Evolutionary conservation across 1,140 invertebrate genomes (phyloP).

Genomic region (Rhopalosiphum padi): DNA sequence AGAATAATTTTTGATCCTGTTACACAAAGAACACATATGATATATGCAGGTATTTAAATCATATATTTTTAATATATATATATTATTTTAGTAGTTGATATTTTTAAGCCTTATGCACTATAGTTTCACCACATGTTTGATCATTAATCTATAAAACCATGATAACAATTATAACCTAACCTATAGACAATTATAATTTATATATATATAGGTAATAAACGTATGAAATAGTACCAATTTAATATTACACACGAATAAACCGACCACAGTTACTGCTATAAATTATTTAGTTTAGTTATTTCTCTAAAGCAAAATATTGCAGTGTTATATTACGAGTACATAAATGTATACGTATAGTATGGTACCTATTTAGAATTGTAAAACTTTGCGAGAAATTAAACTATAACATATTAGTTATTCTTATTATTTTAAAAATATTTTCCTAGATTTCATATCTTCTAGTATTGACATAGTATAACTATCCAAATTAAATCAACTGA

Average conservation of each 20-base stretch:
- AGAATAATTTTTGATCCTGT: conserved; percentile 76
- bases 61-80: not conserved
- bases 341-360: not conserved
- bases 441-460: not conserved
- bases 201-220: not conserved
- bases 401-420: too few relatives aligned
- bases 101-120: not conserved
- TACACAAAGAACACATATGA: not conserved
- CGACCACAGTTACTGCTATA: not conserved
- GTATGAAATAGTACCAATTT: not conserved
- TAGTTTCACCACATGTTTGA: not conserved
- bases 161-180: too few relatives aligned
- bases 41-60: not conserved
- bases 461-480: not conserved
- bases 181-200: not conserved
- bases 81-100: not conserved
- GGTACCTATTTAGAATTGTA: too few relatives aligned
- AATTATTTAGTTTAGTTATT: not conserved
- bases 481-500: not conserved
- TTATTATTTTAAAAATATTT: not conserved
- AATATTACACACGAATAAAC: not conserved
- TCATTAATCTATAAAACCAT: not conserved
- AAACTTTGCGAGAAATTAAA: too few relatives aligned
- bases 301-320: not conserved
- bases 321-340: too few relatives aligned